phyloP scores from a whole-genome alignment of 2,888 invertebrate species.

The Apamea sordens region DNA sequence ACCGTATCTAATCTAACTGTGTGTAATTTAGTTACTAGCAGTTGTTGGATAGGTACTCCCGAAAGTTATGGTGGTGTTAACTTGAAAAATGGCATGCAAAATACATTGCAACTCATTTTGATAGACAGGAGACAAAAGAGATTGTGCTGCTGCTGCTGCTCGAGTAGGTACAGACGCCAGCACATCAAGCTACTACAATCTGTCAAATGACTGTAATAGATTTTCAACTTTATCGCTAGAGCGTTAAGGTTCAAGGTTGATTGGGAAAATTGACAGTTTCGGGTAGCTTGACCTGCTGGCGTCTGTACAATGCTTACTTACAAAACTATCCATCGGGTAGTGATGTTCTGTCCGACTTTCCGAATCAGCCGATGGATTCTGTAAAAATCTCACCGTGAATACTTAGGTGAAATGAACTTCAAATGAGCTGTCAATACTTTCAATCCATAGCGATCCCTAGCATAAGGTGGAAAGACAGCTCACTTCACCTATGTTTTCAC shows the following conservation, averaged over 20 bases:
- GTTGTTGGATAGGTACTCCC: neutral
- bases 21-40: neutral
- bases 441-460: no score
- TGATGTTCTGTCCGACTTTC: neutral
- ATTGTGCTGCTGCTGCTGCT: neutral
- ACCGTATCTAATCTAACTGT: constrained; percentile 1
- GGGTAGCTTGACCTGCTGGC: no score
- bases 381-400: neutral
- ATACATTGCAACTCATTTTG: neutral
- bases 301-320: neutral
- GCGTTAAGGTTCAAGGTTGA: no score
- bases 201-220: no score
- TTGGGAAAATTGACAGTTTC: no score
- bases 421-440: no score
- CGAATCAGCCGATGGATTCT: neutral
- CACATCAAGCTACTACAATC: no score
- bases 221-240: no score
- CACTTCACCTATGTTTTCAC: neutral
- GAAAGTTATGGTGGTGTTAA: no score
- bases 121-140: neutral
- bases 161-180: no score
- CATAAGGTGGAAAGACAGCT: no score
- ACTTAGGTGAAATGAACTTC: neutral
- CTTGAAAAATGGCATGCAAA: neutral
- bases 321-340: neutral